phyloP scores from a whole-genome alignment of 1,140 invertebrate species.

The Papilio polytes region DNA sequence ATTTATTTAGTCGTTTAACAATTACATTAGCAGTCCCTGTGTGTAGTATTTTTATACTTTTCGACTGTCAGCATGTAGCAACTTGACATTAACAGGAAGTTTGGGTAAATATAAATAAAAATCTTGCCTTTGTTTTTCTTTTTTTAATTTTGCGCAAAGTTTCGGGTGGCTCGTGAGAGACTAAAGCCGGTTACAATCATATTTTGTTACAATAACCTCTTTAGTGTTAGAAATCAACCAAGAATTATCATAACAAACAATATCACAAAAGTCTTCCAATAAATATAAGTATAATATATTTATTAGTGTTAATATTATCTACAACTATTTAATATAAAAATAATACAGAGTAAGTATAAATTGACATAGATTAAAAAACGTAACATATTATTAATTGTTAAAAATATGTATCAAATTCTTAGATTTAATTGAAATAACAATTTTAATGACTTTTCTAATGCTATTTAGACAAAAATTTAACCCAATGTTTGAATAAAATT shows the following conservation, averaged over 20 bases:
- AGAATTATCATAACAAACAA: constrained; percentile 77
- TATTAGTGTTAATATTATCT: background rate
- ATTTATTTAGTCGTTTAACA: background rate
- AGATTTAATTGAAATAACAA: too few species aligned
- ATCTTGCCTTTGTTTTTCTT: too few species aligned
- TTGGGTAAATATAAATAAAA: too few species aligned
- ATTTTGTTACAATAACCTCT: constrained; percentile 26
- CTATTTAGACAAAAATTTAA: too few species aligned
- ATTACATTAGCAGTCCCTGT: background rate
- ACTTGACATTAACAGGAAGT: background rate
- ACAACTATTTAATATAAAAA: too few species aligned
- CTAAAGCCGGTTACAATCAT: background rate
- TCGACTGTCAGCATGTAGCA: background rate
- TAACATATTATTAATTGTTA: too few species aligned
- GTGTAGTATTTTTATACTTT: background rate
- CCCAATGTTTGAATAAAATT: too few species aligned
- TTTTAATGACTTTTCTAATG: too few species aligned
- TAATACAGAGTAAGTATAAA: too few species aligned
- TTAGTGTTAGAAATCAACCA: constrained; percentile 64
- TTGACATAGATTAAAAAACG: too few species aligned
- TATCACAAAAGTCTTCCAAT: constrained; percentile 78
- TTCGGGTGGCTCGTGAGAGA: background rate
- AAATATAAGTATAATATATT: constrained; percentile 46
- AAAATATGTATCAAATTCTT: too few species aligned
- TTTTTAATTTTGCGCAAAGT: too few species aligned